These are phyloP conservation scores for Thaumatotibia leucotreta DNA, from an alignment of 1,140 invertebrate species.

Conservation along the genomic window DNA sequence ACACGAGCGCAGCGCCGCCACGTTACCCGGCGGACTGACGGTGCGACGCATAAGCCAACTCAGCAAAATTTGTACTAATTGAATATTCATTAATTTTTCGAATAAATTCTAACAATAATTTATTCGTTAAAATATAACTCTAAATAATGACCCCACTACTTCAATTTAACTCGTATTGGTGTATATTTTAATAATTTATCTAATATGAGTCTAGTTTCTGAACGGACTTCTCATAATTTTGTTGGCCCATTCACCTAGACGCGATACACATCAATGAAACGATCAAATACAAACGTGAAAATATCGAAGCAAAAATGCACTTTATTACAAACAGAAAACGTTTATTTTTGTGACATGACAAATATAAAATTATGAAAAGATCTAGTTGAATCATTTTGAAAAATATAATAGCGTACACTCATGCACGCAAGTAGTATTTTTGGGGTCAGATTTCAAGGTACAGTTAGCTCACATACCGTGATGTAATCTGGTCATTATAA, in stretches of 20 bases:
- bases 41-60: conserved; percentile 59
- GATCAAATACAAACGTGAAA: neutral
- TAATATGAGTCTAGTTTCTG: neutral
- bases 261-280: neutral
- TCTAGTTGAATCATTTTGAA: neutral
- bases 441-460: conserved; percentile 5
- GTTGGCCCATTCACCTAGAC: neutral
- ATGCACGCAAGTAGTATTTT: conserved; percentile 1
- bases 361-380: neutral
- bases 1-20: conserved; percentile 75
- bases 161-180: neutral
- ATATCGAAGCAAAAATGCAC: neutral
- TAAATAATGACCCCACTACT: neutral
- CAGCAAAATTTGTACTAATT: conserved; percentile 46
- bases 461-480: conserved; percentile 5
- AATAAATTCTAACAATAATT: neutral
- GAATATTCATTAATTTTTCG: neutral
- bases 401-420: neutral
- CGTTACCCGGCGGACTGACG: conserved; percentile 73
- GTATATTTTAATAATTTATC: neutral
- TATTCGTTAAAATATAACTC: neutral
- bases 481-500: neutral
- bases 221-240: neutral
- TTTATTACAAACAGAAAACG: neutral
- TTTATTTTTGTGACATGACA: neutral